Evolutionary conservation across 2,888 invertebrate genomes (phyloP).

Genomic region (Cataglyphis rosenhaueri): DNA sequence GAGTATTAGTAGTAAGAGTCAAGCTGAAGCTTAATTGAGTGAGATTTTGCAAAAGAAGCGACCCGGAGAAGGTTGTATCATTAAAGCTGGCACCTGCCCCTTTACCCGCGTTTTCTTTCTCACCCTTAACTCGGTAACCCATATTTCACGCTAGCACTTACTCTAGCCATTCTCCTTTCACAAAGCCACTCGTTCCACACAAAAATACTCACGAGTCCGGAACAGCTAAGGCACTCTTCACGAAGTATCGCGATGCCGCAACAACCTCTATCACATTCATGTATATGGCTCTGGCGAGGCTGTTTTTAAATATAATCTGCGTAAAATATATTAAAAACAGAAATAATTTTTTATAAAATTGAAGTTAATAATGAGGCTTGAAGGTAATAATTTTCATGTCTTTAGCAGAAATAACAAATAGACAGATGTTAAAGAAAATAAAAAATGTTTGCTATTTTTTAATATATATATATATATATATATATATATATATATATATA

Average conservation of each 20-base stretch:
- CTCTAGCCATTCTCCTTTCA: constrained; percentile 81
- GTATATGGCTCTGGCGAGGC: background rate
- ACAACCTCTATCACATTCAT: background rate
- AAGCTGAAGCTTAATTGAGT: constrained; percentile 73
- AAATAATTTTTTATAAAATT: background rate
- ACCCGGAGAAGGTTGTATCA: constrained; percentile 80
- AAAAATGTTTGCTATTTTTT: background rate
- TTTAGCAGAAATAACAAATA: background rate
- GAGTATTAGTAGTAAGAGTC: constrained; percentile 31
- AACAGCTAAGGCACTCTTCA: constrained; percentile 70
- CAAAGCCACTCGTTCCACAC: constrained; percentile 82
- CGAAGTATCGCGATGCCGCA: constrained; percentile 68
- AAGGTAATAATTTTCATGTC: background rate
- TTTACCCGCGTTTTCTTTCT: constrained; percentile 48
- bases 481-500: no score
- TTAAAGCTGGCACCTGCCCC: constrained; percentile 77
- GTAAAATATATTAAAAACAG: background rate
- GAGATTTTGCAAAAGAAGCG: constrained; percentile 74
- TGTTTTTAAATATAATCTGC: constrained; percentile 38
- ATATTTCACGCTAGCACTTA: constrained; percentile 84
- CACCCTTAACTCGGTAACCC: constrained; percentile 84
- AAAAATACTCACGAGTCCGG: constrained; percentile 78
- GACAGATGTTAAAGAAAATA: background rate
- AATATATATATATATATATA: background rate
- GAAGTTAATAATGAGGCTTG: background rate